These are phyloP conservation scores for Colius striatus DNA, from an alignment of 2,113 vertebrate species.

Conservation along the genomic window DNA sequence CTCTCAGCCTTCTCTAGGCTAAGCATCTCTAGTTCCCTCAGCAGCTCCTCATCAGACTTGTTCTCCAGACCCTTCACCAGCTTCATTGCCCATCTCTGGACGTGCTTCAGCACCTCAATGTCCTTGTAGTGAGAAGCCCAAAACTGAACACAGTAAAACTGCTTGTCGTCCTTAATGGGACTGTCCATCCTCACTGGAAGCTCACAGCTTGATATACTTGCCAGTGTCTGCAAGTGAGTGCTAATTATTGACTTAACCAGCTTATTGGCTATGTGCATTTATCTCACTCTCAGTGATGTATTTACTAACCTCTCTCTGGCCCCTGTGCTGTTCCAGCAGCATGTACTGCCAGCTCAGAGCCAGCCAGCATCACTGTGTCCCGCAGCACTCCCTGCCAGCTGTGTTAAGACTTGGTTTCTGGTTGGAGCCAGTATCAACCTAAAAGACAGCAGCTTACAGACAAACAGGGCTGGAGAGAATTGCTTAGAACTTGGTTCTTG, in stretches of 20 bases:
- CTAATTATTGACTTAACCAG: not conserved
- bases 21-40: no score
- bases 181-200: not conserved
- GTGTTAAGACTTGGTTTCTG: not conserved
- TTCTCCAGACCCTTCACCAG: no score
- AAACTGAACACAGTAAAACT: not conserved
- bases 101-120: no score
- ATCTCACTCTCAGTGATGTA: not conserved
- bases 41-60: no score
- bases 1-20: no score
- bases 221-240: not conserved
- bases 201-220: not conserved
- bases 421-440: not conserved
- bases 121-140: no score
- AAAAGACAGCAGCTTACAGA: not conserved
- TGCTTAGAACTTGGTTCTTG: not conserved
- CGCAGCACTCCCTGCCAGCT: accelerated
- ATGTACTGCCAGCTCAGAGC: not conserved
- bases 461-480: not conserved
- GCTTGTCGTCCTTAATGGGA: not conserved
- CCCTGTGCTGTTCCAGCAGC: not conserved
- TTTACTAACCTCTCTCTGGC: not conserved
- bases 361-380: not conserved
- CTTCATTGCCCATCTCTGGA: no score
- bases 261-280: not conserved